A percentile compares a stretch with the other conserved stretches of the same genome.
Evolutionary conservation across 2,888 invertebrate species (phyloP).

Genomic region (Pandemis cinnamomeana): DNA sequence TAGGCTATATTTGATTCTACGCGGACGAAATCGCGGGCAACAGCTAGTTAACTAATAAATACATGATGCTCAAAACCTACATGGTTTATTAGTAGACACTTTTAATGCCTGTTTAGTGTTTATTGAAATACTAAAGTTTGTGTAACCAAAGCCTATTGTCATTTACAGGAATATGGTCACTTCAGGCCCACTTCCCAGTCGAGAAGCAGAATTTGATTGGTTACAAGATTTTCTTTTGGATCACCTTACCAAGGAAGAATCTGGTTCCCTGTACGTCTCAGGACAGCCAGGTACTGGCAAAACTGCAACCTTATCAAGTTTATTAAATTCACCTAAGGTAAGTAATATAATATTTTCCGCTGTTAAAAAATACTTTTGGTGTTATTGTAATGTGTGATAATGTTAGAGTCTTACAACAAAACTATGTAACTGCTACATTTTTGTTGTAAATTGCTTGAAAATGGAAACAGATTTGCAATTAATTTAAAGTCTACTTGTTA

Average conservation of each 20-base stretch:
- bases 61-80: not conserved
- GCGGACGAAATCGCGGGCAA: too few relatives aligned
- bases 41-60: not conserved
- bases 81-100: not conserved
- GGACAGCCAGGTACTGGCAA: slow-evolving; percentile 99
- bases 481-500: too few relatives aligned
- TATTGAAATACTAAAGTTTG: not conserved
- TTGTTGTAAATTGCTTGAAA: too few relatives aligned
- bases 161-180: slow-evolving; percentile 42
- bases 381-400: not conserved
- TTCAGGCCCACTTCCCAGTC: slow-evolving; percentile 85
- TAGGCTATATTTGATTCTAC: too few relatives aligned
- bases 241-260: slow-evolving; percentile 86
- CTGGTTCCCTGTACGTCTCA: slow-evolving; percentile 96
- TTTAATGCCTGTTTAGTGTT: too few relatives aligned
- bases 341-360: not conserved
- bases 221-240: slow-evolving; percentile 88
- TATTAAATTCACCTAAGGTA: slow-evolving; percentile 88
- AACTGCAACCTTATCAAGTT: slow-evolving; percentile 93
- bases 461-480: too few relatives aligned
- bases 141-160: slow-evolving; percentile 33
- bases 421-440: too few relatives aligned
- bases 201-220: slow-evolving; percentile 90
- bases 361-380: not conserved
- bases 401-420: too few relatives aligned